phyloP scores from a whole-genome alignment of 2,797 vertebrate genomes.

The Coendou prehensilis region DNA sequence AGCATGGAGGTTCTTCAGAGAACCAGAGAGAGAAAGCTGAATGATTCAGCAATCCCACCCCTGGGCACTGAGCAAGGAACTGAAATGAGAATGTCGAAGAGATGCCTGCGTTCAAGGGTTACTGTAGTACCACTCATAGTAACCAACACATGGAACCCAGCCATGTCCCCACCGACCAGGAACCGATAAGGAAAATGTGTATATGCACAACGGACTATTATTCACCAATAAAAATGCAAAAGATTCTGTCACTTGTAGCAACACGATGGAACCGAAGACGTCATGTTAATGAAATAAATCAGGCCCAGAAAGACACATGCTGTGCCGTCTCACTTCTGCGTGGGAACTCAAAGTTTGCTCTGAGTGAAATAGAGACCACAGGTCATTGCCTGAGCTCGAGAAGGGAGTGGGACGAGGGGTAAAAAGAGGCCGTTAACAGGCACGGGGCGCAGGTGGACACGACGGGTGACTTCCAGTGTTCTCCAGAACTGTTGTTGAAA shows the following conservation, averaged over 20 bases:
- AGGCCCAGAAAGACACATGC: not conserved
- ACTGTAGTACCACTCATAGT: not conserved
- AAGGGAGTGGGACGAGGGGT: too few relatives aligned
- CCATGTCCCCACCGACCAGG: too few relatives aligned
- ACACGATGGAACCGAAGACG: not conserved
- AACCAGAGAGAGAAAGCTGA: not conserved
- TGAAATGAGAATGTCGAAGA: not conserved
- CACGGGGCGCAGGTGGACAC: accelerated
- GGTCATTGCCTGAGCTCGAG: too few relatives aligned
- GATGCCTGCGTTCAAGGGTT: not conserved
- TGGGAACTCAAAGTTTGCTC: not conserved
- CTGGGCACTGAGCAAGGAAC: not conserved
- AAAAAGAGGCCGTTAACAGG: not conserved
- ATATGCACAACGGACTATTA: not conserved
- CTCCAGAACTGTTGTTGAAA: not conserved
- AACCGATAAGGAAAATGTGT: too few relatives aligned
- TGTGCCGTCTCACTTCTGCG: not conserved
- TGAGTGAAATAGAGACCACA: not conserved
- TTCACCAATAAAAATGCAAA: not conserved
- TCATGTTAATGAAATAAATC: not conserved
- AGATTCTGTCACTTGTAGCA: not conserved
- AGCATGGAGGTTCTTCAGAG: not conserved
- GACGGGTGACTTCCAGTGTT: too few relatives aligned
- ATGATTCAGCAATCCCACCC: not conserved
- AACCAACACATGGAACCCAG: not conserved